Evolutionary conservation across 2,113 vertebrate species (phyloP).

Genomic region (Sturnus vulgaris): DNA sequence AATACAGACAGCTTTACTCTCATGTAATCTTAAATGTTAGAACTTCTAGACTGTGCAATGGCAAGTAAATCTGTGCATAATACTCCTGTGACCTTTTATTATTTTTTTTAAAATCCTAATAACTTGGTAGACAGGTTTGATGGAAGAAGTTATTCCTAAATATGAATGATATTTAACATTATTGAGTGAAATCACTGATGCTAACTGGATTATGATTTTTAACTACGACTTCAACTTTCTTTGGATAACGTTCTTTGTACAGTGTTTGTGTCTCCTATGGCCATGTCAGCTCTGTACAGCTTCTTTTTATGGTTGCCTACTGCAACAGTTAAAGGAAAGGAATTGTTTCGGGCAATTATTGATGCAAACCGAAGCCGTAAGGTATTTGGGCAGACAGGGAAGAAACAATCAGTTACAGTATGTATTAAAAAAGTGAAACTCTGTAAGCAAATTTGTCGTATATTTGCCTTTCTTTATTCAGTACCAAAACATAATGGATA

Average conservation of each 20-base stretch:
- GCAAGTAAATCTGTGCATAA: not conserved
- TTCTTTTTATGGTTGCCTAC: not conserved
- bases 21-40: conserved; percentile 20
- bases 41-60: not conserved
- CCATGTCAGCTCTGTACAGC: not conserved
- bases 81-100: not conserved
- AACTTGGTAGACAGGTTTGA: not conserved
- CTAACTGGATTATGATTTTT: not conserved
- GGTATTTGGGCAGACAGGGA: not conserved
- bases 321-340: not conserved
- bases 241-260: not conserved
- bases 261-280: not conserved
- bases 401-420: not conserved
- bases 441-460: not conserved
- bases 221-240: not conserved
- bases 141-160: not conserved
- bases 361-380: not conserved
- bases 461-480: not conserved
- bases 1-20: conserved; percentile 31
- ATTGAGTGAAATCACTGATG: not conserved
- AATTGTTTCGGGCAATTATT: not conserved
- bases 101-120: not conserved
- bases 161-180: not conserved
- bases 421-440: not conserved
- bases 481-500: not conserved